Conservation (phyloP, 2,888 invertebrate genomes). For the Drosophila gaucha region DNA sequence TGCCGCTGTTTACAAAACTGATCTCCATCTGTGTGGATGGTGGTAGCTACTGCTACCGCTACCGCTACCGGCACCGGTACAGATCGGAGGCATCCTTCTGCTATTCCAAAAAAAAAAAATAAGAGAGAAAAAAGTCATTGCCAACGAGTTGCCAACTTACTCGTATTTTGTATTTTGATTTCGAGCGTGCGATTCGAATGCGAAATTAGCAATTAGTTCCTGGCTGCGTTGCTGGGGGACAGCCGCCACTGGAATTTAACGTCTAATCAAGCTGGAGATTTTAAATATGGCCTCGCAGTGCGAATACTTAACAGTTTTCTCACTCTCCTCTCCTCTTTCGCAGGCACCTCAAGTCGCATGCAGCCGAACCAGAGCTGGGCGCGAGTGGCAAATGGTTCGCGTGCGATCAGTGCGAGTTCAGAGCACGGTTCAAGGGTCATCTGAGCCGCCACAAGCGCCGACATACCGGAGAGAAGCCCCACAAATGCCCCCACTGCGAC, state of each 20-base stretch:
- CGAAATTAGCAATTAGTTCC: constrained; percentile 75
- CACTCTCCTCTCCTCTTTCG: constrained; percentile 1
- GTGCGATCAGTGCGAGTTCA: constrained; percentile 90
- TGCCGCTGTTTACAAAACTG: constrained; percentile 42
- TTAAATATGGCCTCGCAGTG: constrained; percentile 62
- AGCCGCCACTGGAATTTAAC: constrained; percentile 74
- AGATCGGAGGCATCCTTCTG: constrained; percentile 40
- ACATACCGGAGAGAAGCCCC: constrained; percentile 93
- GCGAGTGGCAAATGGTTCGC: constrained; percentile 85
- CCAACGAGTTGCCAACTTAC: constrained; percentile 57
- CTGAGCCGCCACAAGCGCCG: constrained; percentile 90
- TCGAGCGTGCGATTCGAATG: constrained; percentile 72
- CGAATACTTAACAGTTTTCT: constrained; percentile 37
- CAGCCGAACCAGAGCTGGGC: constrained; percentile 40
- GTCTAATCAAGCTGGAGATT: constrained; percentile 67
- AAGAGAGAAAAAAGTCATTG: constrained; percentile 43
- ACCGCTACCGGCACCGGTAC: constrained; percentile 12
- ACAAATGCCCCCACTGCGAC: constrained; percentile 92
- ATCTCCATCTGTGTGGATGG: constrained; percentile 54
- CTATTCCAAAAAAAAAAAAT: constrained; percentile 19
- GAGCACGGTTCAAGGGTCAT: constrained; percentile 88
- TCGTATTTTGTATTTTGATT: constrained; percentile 57
- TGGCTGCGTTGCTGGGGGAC: constrained; percentile 36
- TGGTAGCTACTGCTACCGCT: constrained; percentile 6
- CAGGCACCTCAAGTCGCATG: constrained; percentile 81